These are phyloP conservation scores for Dynastes grantii DNA, from an alignment of 2,888 invertebrate species.

Conservation along the genomic window DNA sequence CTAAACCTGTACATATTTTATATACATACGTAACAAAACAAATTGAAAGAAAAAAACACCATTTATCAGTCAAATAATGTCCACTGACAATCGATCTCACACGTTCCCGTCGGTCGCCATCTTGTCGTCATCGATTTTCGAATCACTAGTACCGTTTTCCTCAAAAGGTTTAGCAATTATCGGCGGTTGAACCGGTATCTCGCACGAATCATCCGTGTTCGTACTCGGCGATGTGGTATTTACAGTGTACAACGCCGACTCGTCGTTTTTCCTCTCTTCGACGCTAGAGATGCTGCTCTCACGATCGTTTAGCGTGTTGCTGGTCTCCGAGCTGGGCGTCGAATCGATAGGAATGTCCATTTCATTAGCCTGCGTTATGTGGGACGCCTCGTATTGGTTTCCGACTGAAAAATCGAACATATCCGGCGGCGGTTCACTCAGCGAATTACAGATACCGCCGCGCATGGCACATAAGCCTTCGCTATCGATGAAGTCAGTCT, in stretches of 20 bases:
- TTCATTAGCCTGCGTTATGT: conserved; percentile 26
- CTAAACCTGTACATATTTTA: conserved; percentile 51
- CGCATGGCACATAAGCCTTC: conserved; percentile 66
- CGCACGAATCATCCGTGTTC: conserved; percentile 65
- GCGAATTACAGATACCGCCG: conserved; percentile 68
- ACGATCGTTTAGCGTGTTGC: conserved; percentile 41
- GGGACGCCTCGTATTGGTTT: conserved; percentile 36
- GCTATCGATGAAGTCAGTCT: conserved; percentile 51
- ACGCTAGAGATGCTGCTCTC: conserved; percentile 43
- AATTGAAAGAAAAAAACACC: conserved; percentile 36
- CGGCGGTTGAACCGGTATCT: conserved; percentile 68
- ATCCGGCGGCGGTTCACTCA: conserved; percentile 69
- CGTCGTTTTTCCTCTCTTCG: conserved; percentile 56
- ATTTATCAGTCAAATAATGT: conserved; percentile 29
- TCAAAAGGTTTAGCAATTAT: conserved; percentile 60
- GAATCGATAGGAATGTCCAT: conserved; percentile 36
- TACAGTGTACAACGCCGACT: conserved; percentile 58
- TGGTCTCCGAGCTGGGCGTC: conserved; percentile 41
- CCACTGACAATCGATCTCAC: conserved; percentile 20
- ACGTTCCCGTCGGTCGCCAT: conserved; percentile 19
- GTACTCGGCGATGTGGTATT: conserved; percentile 60
- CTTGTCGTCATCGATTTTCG: conserved; percentile 5
- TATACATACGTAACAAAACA: conserved; percentile 48
- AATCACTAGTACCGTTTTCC: conserved; percentile 44
- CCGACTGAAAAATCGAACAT: conserved; percentile 67